Base-by-base conservation (phyloP, 2,113 vertebrate genomes). In the Herpailurus yagouaroundi region DNA sequence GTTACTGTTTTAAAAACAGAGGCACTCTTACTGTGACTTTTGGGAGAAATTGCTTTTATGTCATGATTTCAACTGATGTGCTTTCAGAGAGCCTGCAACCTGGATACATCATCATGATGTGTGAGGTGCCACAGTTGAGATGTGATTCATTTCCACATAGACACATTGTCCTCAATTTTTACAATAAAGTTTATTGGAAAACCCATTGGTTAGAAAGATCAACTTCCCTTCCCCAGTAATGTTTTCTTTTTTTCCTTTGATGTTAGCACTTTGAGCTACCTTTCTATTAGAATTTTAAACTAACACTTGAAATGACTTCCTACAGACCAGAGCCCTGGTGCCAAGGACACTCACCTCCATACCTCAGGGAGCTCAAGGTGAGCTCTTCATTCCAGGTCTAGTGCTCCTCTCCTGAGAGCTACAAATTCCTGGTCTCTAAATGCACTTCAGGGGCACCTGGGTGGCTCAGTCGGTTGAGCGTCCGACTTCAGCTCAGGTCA, bases 141-240 rank as follows among this genome's bases (percentile, higher is more conserved):
- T 84, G 87, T 89, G 80, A 94, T 95, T 98, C 91, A 96, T 52
- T 96, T 96, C 57, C 87, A 91, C 63, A 50, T 9, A 1, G 63
- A 33, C 64, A 55, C 1, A 15, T 63, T 97, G 36, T 96, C 83
- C 95, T 71, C 12, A 95, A 63, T 13, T 63, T 85, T 89, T 77
- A 55, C 84, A 84, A 76, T 0, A 84, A 55, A 2, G 0, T 27
- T 91, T 97, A 89, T 29, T 96, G 80, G 97, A 97, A 98, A 94
- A 88, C 7, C 1, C 15, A 55, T 95, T 94, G 87, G 29, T 85
- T 81, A 73, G 80, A 97, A 92, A 77, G 33, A 91, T 45, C 69
- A 94, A 52, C 33, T 81, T 91, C 82, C 69, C 71, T 89, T 33
- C 33, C 5, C 69, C 50, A 69, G 23, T 36, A 90, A 33, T 36